Conservation (phyloP, 1,140 invertebrate genomes). For the Cydia strobilella region DNA sequence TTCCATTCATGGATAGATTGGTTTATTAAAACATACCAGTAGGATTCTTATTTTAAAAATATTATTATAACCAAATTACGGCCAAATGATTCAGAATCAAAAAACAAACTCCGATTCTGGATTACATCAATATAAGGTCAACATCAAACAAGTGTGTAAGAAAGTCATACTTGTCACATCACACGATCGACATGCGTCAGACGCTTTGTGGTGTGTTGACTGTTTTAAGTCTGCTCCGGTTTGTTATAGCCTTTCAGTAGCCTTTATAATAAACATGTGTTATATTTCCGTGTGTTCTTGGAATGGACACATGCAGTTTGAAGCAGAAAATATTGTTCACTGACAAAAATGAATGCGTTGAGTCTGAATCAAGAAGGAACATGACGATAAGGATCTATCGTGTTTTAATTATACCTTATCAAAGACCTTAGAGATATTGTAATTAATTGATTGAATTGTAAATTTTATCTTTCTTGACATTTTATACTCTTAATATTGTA, state of each 20-base stretch:
- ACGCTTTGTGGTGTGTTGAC: conserved; percentile 1
- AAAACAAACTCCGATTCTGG: background rate
- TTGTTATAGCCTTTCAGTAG: background rate
- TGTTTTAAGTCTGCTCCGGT: background rate
- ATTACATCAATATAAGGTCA: background rate
- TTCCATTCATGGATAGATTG: no score
- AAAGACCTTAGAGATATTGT: no score
- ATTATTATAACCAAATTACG: background rate
- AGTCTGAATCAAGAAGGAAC: no score
- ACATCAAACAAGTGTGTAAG: background rate
- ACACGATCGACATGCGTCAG: background rate
- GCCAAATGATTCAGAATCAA: background rate
- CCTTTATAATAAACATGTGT: background rate
- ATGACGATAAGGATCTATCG: no score
- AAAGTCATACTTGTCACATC: conserved; percentile 18
- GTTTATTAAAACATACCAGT: no score
- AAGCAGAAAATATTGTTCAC: background rate
- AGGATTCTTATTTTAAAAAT: no score
- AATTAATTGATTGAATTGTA: no score
- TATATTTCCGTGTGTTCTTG: background rate
- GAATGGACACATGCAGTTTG: background rate
- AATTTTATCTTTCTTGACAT: no score
- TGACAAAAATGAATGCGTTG: background rate
- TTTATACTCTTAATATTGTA: no score
- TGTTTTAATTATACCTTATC: no score